Evolutionary conservation across 2,113 vertebrate species (phyloP), one percentile per base, ranked within the genome.

Genomic region (Lethenteron reissneri): DNA sequence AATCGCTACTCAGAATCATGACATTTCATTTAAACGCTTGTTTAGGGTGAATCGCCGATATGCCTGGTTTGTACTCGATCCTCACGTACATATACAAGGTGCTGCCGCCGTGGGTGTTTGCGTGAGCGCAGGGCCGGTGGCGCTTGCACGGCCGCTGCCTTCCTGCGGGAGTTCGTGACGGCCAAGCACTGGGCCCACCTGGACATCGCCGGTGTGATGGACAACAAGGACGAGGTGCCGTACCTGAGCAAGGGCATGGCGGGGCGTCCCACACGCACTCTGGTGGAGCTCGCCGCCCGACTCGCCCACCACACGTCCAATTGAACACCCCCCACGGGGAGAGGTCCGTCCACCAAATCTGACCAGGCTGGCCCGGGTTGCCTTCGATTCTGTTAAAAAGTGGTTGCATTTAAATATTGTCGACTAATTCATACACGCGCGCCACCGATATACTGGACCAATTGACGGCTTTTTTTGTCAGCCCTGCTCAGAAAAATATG

Each of bases 141-240:
- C 3, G 92, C 94, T 0, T 99, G 94, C 74, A 99, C 94, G 13
- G 94, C 94, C 2, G 94, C 94, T 3, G 92, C 92, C 0, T 99
- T 99, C 79, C 84, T 99, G 72, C 84, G 76, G 73, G 88, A 97
- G 74, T 99, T 99, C 73, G 90, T 99, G 75, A 89, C 83, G 0
- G 79, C 80, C 7, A 72, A 84, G 57, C 87, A 89, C 70, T 99
- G 92, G 94, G 94, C 94, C 19, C 92, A 99, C 72, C 79, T 99
- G 72, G 92, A 99, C 77, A 97, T 95, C 8, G 92, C 94, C 8
- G 92, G 94, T 2, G 91, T 99, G 74, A 99, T 97, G 94, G 81
- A 79, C 0, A 97, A 95, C 76, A 95, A 92, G 74, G 92, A 97
- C 2, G 92, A 97, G 75, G 74, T 97, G 69, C 86, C 90, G 0